Conservation (phyloP, 2,113 vertebrate genomes). For the Columba janthina region DNA sequence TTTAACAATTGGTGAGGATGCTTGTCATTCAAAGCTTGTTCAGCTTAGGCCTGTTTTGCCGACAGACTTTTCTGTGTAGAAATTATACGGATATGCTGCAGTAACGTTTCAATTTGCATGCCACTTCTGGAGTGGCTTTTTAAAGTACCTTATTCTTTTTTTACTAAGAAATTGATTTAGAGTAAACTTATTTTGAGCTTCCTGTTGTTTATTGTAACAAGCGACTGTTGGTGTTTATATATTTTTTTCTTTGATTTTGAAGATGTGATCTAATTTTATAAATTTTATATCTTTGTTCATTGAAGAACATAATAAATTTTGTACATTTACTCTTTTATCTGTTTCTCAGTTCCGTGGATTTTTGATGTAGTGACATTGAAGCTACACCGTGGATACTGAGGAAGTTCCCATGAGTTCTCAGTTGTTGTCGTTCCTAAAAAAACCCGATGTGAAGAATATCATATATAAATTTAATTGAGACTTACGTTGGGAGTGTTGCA, state of each 20-base stretch:
- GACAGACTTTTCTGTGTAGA: neutral
- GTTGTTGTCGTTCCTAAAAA: neutral
- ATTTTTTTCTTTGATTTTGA: neutral
- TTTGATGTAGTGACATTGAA: neutral
- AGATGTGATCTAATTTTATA: neutral
- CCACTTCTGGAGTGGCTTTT: neutral
- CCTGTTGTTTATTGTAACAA: neutral
- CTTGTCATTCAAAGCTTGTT: neutral
- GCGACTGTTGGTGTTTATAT: neutral
- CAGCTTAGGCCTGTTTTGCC: neutral
- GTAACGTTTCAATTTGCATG: neutral
- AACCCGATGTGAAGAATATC: neutral
- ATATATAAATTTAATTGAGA: neutral
- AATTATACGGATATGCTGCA: neutral
- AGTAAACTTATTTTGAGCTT: neutral
- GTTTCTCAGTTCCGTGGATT: neutral
- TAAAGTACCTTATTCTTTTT: neutral
- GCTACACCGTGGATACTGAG: neutral
- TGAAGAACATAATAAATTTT: conserved; percentile 44
- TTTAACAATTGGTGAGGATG: neutral
- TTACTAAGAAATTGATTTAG: neutral
- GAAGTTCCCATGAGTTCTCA: neutral
- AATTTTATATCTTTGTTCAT: neutral
- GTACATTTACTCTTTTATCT: neutral
- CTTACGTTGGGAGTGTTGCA: neutral